Evolutionary conservation across 2,797 vertebrate genomes (phyloP).

Genomic region (Cyclura pinguis): DNA sequence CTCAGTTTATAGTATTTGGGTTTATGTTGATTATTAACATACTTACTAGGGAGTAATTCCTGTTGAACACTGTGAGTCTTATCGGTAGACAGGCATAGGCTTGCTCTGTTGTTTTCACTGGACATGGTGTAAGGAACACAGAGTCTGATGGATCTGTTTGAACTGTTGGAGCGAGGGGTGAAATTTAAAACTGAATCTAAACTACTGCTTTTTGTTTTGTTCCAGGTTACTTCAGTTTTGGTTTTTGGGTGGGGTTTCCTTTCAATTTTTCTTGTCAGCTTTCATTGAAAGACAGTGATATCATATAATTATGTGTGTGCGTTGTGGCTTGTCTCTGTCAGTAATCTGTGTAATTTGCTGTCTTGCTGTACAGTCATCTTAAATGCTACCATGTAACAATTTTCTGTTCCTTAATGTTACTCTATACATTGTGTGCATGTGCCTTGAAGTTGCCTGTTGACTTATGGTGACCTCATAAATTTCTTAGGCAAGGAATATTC

Average conservation of each 20-base stretch:
- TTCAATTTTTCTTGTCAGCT: not conserved
- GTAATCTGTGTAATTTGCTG: not conserved
- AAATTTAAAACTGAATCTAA: not conserved
- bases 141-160: not conserved
- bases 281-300: not conserved
- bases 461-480: no score
- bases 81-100: no score
- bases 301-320: not conserved
- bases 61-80: not conserved
- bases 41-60: not conserved
- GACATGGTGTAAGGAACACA: not conserved
- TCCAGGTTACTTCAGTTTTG: not conserved
- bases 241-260: not conserved
- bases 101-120: not conserved
- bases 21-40: not conserved
- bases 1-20: not conserved
- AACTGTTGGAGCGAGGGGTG: not conserved
- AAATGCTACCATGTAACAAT: not conserved
- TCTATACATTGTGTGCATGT: not conserved
- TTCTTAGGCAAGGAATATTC: no score
- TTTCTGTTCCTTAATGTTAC: not conserved
- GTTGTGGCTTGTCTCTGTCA: not conserved
- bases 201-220: not conserved
- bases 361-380: not conserved
- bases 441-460: no score